Percentiles rank a stretch among this genome's conserved stretches.
phyloP scores from a whole-genome alignment of 2,797 vertebrate genomes.

The Manis javanica region DNA sequence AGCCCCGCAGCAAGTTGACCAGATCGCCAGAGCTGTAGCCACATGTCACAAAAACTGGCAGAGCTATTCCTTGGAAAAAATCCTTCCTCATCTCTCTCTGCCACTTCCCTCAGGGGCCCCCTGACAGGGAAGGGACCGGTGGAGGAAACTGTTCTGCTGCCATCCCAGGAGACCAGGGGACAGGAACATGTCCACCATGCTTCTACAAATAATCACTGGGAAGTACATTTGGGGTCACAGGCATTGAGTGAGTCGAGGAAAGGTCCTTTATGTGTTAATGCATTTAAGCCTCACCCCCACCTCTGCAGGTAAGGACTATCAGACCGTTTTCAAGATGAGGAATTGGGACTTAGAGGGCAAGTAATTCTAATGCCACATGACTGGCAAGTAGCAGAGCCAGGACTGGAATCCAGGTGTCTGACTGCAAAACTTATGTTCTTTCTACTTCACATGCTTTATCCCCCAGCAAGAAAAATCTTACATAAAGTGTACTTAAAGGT shows the following conservation, averaged over 20 bases:
- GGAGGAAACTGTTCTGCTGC: neutral
- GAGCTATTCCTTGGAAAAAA: neutral
- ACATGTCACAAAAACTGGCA: neutral
- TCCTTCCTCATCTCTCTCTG: neutral
- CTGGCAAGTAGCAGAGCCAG: neutral
- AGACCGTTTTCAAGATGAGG: neutral
- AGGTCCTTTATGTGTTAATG: neutral
- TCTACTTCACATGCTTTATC: neutral
- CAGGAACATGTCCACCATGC: neutral
- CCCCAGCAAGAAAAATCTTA: neutral
- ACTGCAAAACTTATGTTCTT: neutral
- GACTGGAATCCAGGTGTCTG: neutral
- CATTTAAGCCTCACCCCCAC: neutral
- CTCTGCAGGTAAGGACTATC: neutral
- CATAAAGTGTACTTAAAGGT: neutral
- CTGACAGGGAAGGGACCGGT: neutral
- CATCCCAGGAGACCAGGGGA: neutral
- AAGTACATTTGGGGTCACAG: neutral
- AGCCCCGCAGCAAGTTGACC: neutral
- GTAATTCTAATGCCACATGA: neutral
- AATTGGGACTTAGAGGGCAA: neutral
- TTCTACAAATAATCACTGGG: neutral
- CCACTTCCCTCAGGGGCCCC: neutral
- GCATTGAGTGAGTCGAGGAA: neutral
- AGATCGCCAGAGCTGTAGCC: too few species aligned